phyloP scores from a whole-genome alignment of 2,888 invertebrate genomes.

The Steinernema carpocapsae region DNA sequence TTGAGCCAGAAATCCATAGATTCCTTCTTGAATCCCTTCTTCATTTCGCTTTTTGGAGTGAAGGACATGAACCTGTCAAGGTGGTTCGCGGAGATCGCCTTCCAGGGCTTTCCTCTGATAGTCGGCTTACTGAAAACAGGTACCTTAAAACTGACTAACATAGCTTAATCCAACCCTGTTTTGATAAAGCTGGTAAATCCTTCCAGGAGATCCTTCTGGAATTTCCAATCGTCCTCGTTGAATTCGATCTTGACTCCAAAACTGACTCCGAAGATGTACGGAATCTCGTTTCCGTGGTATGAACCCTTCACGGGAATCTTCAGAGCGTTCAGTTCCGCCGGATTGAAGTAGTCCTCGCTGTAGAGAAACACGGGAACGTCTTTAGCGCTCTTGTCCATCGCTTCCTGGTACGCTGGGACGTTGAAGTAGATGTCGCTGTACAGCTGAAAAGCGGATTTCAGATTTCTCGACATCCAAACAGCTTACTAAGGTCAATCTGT shows the following conservation, averaged over 20 bases:
- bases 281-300: slow-evolving; percentile 26
- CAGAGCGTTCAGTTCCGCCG: no score
- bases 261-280: slow-evolving; percentile 41
- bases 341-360: slow-evolving; percentile 26
- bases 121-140: not conserved
- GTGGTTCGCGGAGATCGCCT: not conserved
- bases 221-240: slow-evolving; percentile 39
- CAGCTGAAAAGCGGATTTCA: slow-evolving; percentile 29
- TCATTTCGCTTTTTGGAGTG: not conserved
- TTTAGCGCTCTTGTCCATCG: slow-evolving; percentile 38
- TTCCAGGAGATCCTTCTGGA: slow-evolving; percentile 39
- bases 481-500: slow-evolving; percentile 32
- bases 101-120: not conserved
- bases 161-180: slow-evolving; percentile 36
- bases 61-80: not conserved
- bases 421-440: slow-evolving; percentile 45
- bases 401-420: slow-evolving; percentile 44
- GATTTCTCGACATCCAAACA: not conserved
- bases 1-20: slow-evolving; percentile 5
- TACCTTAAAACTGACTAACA: not conserved
- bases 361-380: slow-evolving; percentile 44
- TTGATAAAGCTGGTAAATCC: slow-evolving; percentile 39
- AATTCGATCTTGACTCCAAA: slow-evolving; percentile 39
- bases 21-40: not conserved
- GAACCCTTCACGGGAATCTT: no score